Evolutionary conservation across 1,140 invertebrate species (phyloP).

Genomic region (Platorchestia sp.): DNA sequence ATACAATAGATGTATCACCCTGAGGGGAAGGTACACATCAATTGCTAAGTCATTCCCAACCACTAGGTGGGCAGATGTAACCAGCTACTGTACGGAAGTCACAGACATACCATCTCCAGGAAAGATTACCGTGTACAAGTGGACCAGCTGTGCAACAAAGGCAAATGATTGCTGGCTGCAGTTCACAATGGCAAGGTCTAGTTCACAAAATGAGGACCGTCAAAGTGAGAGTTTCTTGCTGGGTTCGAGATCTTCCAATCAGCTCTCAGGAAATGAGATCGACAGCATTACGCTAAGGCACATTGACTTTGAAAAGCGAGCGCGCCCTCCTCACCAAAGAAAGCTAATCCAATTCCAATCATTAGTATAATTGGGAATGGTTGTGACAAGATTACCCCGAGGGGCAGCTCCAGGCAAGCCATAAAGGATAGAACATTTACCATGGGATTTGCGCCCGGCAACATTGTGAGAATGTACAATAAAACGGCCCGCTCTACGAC

Average conservation of each 20-base stretch:
- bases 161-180: neutral
- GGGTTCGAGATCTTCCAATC: slow-evolving; percentile 23
- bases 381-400: slow-evolving; percentile 50
- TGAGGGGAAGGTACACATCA: neutral
- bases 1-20: too few relatives aligned
- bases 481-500: neutral
- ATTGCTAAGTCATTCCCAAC: neutral
- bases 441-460: neutral
- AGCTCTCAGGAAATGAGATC: slow-evolving; percentile 41
- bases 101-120: neutral
- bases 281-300: slow-evolving; percentile 44
- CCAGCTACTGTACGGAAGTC: neutral
- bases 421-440: slow-evolving; percentile 2
- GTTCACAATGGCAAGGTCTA: slow-evolving; percentile 16
- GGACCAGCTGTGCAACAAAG: neutral
- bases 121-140: neutral
- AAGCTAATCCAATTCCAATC: slow-evolving; percentile 55
- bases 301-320: slow-evolving; percentile 51
- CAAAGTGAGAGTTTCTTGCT: neutral
- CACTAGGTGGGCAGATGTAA: neutral
- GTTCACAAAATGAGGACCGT: neutral
- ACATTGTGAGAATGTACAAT: neutral
- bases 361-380: slow-evolving; percentile 53
- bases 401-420: neutral
- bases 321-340: slow-evolving; percentile 41